Conservation (phyloP, 2,797 vertebrate genomes). For the Adrianichthys oophorus region DNA sequence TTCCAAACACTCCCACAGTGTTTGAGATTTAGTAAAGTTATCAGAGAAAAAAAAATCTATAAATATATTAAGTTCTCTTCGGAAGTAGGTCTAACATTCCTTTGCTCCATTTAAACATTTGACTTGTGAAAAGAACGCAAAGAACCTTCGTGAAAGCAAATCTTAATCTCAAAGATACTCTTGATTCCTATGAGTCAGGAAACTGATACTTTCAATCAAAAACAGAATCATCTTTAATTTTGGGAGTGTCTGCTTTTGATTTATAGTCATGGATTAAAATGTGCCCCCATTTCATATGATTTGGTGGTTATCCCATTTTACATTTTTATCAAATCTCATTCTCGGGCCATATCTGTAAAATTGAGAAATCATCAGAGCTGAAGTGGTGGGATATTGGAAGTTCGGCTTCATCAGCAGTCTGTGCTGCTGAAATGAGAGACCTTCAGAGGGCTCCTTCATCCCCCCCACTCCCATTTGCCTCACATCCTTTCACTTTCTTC, state of each 20-base stretch:
- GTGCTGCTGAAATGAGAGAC: constrained; percentile 73
- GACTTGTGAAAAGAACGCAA: constrained; percentile 33
- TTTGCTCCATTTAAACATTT: constrained; percentile 17
- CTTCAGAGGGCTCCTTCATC: constrained; percentile 58
- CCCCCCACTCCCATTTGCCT: constrained; percentile 1
- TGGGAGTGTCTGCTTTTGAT: constrained; percentile 70
- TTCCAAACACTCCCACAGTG: constrained; percentile 55
- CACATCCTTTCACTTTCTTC: constrained; percentile 31
- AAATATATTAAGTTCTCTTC: constrained; percentile 60
- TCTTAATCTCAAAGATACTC: constrained; percentile 40
- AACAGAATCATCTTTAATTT: constrained; percentile 65
- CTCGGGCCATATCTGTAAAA: constrained; percentile 77
- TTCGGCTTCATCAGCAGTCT: constrained; percentile 81
- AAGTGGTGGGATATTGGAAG: constrained; percentile 76
- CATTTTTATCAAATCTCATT: constrained; percentile 78
- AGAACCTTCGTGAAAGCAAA: constrained; percentile 30
- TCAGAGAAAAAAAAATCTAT: constrained; percentile 65
- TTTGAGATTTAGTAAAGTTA: constrained; percentile 75
- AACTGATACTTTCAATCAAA: constrained; percentile 54
- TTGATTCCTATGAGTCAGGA: constrained; percentile 28
- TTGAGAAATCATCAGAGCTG: constrained; percentile 78
- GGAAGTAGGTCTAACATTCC: constrained; percentile 30
- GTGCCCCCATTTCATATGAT: constrained; percentile 65
- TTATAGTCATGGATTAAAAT: constrained; percentile 72
- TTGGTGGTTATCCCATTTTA: constrained; percentile 76